These are phyloP conservation scores for Saccostrea cuccullata DNA, from an alignment of 1,140 invertebrate species.

Conservation along the genomic window DNA sequence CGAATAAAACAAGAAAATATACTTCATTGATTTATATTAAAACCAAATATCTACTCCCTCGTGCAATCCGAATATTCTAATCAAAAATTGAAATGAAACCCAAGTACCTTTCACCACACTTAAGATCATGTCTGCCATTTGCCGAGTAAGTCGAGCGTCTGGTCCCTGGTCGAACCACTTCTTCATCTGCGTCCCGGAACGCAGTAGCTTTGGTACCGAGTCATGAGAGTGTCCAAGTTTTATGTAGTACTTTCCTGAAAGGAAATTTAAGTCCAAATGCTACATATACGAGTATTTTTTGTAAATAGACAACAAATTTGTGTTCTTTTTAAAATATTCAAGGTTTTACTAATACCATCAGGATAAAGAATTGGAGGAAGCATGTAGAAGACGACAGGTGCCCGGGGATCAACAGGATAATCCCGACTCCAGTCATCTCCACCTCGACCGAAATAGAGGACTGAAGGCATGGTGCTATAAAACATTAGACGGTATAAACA, in stretches of 20 bases:
- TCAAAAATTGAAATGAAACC: no score
- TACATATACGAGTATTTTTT: no score
- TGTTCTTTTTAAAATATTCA: no score
- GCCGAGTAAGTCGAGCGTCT: conserved; percentile 9
- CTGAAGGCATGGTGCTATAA: conserved; percentile 42
- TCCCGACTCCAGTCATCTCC: conserved; percentile 20
- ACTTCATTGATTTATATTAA: no score
- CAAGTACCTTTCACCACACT: conserved; percentile 42
- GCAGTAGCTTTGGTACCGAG: conserved; percentile 21
- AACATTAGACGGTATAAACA: background rate
- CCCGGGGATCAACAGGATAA: conserved; percentile 16
- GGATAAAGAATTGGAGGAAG: conserved; percentile 52
- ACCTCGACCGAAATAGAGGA: conserved; percentile 44
- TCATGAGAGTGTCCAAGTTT: conserved; percentile 46
- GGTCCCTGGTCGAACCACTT: conserved; percentile 42
- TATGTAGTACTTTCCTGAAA: conserved; percentile 52
- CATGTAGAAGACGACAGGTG: conserved; percentile 42
- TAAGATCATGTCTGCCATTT: conserved; percentile 33
- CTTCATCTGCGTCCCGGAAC: conserved; percentile 25
- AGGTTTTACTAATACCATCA: conserved; percentile 39
- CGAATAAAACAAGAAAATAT: no score
- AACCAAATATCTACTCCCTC: background rate
- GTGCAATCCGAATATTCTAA: background rate
- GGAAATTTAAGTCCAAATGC: no score
- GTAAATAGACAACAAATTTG: no score